Conservation (phyloP, 2,888 invertebrate genomes). For the Apodemia mormo region DNA sequence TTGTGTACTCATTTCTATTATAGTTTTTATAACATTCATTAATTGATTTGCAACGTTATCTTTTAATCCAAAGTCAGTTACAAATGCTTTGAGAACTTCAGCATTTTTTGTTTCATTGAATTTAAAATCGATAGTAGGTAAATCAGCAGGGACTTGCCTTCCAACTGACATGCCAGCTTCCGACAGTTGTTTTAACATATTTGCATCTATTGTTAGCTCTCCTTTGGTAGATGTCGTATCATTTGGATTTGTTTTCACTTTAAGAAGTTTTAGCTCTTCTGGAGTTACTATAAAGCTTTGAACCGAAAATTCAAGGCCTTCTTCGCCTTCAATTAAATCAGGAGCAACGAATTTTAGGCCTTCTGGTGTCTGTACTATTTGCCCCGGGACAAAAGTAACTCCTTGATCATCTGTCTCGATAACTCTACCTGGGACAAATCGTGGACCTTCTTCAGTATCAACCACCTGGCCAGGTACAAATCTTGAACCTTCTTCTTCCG, state of each 20-base stretch:
- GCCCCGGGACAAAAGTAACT: constrained; percentile 89
- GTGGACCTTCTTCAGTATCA: constrained; percentile 86
- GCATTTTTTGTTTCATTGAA: constrained; percentile 74
- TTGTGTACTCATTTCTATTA: constrained; percentile 77
- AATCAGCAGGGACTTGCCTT: constrained; percentile 82
- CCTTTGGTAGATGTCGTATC: constrained; percentile 78
- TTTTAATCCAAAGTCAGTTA: constrained; percentile 74
- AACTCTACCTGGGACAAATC: constrained; percentile 88
- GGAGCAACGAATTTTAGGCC: constrained; percentile 87
- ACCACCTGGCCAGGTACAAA: constrained; percentile 87
- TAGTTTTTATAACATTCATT: constrained; percentile 74
- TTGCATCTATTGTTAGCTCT: constrained; percentile 84
- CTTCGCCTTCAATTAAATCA: constrained; percentile 84
- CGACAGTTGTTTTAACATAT: constrained; percentile 84
- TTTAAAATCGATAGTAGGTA: constrained; percentile 83
- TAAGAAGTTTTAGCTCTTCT: constrained; percentile 72
- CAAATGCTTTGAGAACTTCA: constrained; percentile 74
- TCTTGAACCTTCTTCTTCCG: constrained; percentile 82
- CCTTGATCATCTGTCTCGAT: constrained; percentile 86
- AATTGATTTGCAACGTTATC: constrained; percentile 78
- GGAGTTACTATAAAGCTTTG: constrained; percentile 84
- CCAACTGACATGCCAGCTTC: constrained; percentile 87
- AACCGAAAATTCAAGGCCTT: constrained; percentile 86
- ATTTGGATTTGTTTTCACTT: constrained; percentile 76
- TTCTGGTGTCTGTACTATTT: constrained; percentile 87